Evolutionary conservation across 1,140 invertebrate species (phyloP).

Genomic region (Diploscapter pachys): DNA sequence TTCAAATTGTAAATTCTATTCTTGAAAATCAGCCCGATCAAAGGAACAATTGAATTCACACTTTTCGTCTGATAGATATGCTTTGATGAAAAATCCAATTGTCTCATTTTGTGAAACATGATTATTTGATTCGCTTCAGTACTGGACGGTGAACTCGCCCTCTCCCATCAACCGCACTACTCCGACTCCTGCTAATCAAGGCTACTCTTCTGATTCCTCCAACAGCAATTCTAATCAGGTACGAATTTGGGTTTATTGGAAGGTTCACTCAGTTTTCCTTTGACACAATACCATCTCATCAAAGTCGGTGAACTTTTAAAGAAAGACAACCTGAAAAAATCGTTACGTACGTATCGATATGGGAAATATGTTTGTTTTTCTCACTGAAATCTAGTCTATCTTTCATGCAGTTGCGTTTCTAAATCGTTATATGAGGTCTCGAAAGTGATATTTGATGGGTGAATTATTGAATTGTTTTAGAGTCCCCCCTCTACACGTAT

Average conservation of each 20-base stretch:
- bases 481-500: no score
- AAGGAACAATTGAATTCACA: background rate
- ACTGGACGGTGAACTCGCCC: background rate
- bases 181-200: conserved; percentile 11
- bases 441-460: background rate
- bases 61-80: background rate
- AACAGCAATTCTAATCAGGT: conserved; percentile 35
- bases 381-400: background rate
- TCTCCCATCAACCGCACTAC: conserved; percentile 18
- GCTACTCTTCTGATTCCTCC: conserved; percentile 16
- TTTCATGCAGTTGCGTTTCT: background rate
- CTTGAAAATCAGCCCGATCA: background rate
- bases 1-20: background rate
- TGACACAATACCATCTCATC: no score
- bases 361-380: background rate
- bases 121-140: background rate
- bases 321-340: background rate
- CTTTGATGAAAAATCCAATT: background rate
- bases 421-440: background rate
- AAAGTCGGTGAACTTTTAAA: conserved; percentile 1
- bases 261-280: conserved; percentile 20
- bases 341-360: background rate
- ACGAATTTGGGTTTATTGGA: conserved; percentile 9
- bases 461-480: background rate
- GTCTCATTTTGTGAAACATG: background rate